These are phyloP conservation scores for Pyrrhia umbra DNA, from an alignment of 2,888 invertebrate genomes.

Conservation along the genomic window DNA sequence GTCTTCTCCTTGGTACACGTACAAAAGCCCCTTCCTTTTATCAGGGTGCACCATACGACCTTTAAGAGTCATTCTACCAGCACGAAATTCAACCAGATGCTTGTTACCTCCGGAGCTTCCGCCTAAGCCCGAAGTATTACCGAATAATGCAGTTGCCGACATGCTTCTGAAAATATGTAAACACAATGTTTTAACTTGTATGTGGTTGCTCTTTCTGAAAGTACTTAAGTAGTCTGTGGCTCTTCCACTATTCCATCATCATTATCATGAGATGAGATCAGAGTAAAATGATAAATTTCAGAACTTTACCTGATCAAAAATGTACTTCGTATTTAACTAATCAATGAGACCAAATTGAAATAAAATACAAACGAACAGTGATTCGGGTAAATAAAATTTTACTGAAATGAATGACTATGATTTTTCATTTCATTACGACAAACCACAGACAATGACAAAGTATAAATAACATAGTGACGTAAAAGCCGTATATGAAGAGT, in stretches of 20 bases:
- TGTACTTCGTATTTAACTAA: not conserved
- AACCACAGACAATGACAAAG: too few relatives aligned
- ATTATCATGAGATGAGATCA: not conserved
- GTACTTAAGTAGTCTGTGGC: too few relatives aligned
- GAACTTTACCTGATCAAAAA: conserved; percentile 3
- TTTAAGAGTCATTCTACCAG: conserved; percentile 98
- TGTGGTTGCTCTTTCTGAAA: too few relatives aligned
- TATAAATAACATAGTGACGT: too few relatives aligned
- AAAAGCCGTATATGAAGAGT: too few relatives aligned
- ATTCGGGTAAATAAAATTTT: not conserved
- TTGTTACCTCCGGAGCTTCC: conserved; percentile 95
- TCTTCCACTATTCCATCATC: not conserved
- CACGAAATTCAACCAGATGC: conserved; percentile 98
- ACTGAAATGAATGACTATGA: not conserved
- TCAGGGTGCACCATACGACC: conserved; percentile 98
- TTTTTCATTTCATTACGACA: not conserved
- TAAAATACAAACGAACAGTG: not conserved
- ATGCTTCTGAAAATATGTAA: conserved; percentile 77
- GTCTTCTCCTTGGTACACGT: conserved; percentile 99
- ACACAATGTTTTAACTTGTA: not conserved
- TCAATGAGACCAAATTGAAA: conserved; percentile 3
- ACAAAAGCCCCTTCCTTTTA: conserved; percentile 98
- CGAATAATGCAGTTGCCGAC: conserved; percentile 94
- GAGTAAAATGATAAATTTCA: not conserved
- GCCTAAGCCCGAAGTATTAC: conserved; percentile 93